Evolutionary conservation across 2,797 vertebrate genomes (phyloP), one percentile per base, ranked within the genome.

Genomic region (Harpagifer antarcticus): DNA sequence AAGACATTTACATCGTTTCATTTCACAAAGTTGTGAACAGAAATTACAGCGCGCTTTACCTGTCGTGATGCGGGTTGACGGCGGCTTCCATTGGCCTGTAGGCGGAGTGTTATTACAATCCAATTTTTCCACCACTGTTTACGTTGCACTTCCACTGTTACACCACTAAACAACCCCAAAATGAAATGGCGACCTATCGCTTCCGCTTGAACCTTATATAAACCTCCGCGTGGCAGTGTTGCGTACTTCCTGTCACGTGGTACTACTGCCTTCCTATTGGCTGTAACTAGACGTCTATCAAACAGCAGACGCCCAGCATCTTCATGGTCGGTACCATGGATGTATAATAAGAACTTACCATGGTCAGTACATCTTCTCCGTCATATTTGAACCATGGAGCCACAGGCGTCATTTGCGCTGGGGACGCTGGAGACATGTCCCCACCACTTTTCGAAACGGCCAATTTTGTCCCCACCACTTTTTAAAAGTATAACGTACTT

Each of bases 141-240:
- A 75, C 72, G 79, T 64, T 63, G 62, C 61, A 57, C 68, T 78
- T 72, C 57, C 27, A 42, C 23, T 0, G 42, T 63, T 19, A n/a
- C 1, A 9, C 47, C 56, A 47, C 71, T 8, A 31, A 17, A 44
- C 77, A 74, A 83, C 92, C 91, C 95, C 91, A 92, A 94, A 92
- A 90, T 91, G 96, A 98, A 98, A 98, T 98, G 97, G 97, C 97
- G 96, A 94, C 95, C 74, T 84, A 74, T 84, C 88, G 93, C 93
- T 95, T 96, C 94, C 94, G 95, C 88, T 95, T 94, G 81, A 87
- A 80, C 72, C 78, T 27, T 91, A 95, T 97, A 96, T 96, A 97
- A 95, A 94, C 84, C 57, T 89, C 92, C 90, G 78, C 82, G 87
- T 89, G 82, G 59, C 77, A 73, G 33, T 23, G 49, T 3, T 0